Percentiles rank a stretch among this genome's conserved stretches.
phyloP scores from a whole-genome alignment of 2,113 vertebrate genomes.

The Emydocephalus ijimae region DNA sequence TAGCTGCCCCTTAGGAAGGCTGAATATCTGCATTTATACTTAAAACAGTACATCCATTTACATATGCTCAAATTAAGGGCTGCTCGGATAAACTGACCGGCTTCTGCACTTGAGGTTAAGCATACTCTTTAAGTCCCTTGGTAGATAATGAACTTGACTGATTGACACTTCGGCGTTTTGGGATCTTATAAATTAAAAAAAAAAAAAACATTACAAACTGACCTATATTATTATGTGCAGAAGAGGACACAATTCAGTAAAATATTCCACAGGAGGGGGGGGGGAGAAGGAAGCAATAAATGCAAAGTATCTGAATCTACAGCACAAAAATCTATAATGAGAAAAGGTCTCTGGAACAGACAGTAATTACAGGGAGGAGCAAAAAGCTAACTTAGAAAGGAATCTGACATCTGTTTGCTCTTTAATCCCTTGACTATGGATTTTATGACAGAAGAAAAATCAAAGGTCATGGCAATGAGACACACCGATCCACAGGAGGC shows the following conservation, averaged over 20 bases:
- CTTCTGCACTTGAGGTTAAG: background rate
- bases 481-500: background rate
- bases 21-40: constrained; percentile 11
- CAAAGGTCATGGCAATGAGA: constrained; percentile 11
- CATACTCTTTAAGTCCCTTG: background rate
- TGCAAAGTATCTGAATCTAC: background rate
- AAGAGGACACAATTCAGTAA: constrained; percentile 30
- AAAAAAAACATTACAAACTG: constrained; percentile 6
- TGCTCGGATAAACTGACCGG: background rate
- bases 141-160: background rate
- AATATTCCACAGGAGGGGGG: constrained; percentile 21
- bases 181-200: constrained; percentile 24
- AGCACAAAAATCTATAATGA: background rate
- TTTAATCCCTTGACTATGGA: constrained; percentile 2
- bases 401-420: background rate
- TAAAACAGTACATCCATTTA: constrained; percentile 3
- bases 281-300: background rate
- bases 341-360: background rate
- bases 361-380: background rate
- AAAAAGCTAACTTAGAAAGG: background rate
- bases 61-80: constrained; percentile 10
- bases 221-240: constrained; percentile 38
- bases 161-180: constrained; percentile 2
- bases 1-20: background rate
- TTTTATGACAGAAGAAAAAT: constrained; percentile 7